Evolutionary conservation across 2,797 vertebrate genomes (phyloP).

Genomic region (Moxostoma hubbsi): DNA sequence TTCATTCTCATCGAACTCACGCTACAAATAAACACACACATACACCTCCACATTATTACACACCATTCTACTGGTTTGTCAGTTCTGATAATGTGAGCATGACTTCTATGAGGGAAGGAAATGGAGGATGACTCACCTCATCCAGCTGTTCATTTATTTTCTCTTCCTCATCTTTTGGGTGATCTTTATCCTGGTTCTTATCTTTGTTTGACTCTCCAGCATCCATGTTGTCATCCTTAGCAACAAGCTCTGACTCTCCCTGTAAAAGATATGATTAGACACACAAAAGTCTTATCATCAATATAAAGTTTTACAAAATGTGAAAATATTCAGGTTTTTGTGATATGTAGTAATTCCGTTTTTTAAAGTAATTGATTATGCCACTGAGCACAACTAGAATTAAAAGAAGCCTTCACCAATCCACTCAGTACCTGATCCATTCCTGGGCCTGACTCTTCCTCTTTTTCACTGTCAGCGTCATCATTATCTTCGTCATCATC

Average conservation of each 20-base stretch:
- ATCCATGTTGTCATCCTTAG: slow-evolving; percentile 90
- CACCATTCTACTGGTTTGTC: too few species aligned
- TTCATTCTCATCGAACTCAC: slow-evolving; percentile 95
- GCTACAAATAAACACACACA: slow-evolving; percentile 69
- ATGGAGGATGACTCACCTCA: slow-evolving; percentile 76
- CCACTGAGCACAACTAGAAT: not conserved
- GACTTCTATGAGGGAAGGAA: not conserved
- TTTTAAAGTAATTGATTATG: not conserved
- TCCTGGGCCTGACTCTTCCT: slow-evolving; percentile 91
- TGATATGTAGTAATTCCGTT: too few species aligned
- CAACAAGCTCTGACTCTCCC: slow-evolving; percentile 91
- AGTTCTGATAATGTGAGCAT: not conserved
- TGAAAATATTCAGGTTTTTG: too few species aligned
- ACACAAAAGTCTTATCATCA: not conserved
- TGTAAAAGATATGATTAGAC: slow-evolving; percentile 57
- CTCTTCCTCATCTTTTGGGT: slow-evolving; percentile 77
- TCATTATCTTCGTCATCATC: slow-evolving; percentile 84
- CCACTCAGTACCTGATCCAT: slow-evolving; percentile 87
- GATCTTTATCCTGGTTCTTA: slow-evolving; percentile 77
- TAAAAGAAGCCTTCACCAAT: not conserved
- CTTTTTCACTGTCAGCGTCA: slow-evolving; percentile 77
- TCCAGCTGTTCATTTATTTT: slow-evolving; percentile 93
- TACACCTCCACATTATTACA: not conserved
- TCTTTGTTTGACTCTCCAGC: slow-evolving; percentile 81
- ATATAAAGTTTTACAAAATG: too few species aligned